Evolutionary conservation across 2,888 invertebrate genomes (phyloP), one percentile per base, ranked within the genome.

Genomic region (Strigamia transsilvanica): DNA sequence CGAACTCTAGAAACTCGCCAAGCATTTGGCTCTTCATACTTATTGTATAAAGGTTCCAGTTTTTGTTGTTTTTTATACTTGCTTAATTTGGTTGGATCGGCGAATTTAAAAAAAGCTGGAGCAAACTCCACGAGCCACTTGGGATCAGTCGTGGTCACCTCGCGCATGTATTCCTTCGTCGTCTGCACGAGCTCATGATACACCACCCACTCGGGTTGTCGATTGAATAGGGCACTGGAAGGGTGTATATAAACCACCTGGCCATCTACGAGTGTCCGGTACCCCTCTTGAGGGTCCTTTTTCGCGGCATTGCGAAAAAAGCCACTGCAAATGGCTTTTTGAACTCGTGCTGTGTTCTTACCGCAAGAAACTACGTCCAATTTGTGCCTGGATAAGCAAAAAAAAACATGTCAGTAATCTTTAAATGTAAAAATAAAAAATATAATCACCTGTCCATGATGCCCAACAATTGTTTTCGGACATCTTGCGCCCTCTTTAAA

Each of bases 41-140:
- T 99, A 89, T 99, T 99, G 89, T 97, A 97, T 3, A 99, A 90
- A 0, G 99, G 99, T 87, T 99, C 99, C 84, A 99, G 91, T 84
- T 98, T 92, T 90, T 99, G 98, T 90, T 98, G 98, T 89, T 98
- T 98, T 92, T 99, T 99, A 90, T 98, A 98, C 87, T 98, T 98
- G 88, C 98, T 98, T 46, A 99, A 91, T 88, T 98, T 99, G 0
- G 99, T 99, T 2, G 98, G 98, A 89, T 99, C 99, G 7, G 97
- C 97, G 90, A 99, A 97, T 88, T 97, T 96, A 91, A 99, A 99
- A 91, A 99, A 99, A 0, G 99, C 98, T 0, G 99, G 98, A 0
- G 99, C 99, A 88, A 97, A 99, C 88, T 99, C 99, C 0, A 99
- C 98, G 82, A 99, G 90, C 99, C 99, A 99, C 88, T 97, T 97